Base-by-base conservation (phyloP, 2,797 vertebrate species). In the Oryzias dopingdopingensis region DNA sequence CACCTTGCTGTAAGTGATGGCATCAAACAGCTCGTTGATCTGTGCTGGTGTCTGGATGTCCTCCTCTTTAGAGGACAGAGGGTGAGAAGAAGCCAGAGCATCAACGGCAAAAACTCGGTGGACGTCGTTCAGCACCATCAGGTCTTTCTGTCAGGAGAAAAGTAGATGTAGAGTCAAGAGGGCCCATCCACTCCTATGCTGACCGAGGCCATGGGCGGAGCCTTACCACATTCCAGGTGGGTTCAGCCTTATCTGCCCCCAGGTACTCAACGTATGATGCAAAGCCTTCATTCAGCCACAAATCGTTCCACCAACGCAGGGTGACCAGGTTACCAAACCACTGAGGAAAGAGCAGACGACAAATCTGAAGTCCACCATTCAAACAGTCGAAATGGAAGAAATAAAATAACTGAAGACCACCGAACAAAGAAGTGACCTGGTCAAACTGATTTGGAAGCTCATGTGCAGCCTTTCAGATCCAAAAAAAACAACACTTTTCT, bases 291-390 rank as follows among this genome's bases (percentile, higher is more conserved):
- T 99, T 99, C 64, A 99, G 88, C 96, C 96, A 99, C 70, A 99
- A 75, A 79, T 98, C 95, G 0, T 97, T 98, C 96, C 96, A 98
- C 96, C 96, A 99, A 3, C 22, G 84, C 56, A 98, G 70, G 0
- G 96, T 99, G 61, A 98, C 96, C 74, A 98, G 90, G 78, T 99
- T 98, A 47, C 96, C 96, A 4, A 99, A 98, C 96, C 96, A 98
- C 96, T 98, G 0, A 23, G 56, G 24, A n/a, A 22, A 67, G 32
- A 71, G 29, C 6, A 43, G 6, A 61, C 0, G 20, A 2, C 23
- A 47, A 20, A 10, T 0, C 0, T 22, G 2, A 50, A n/a, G 26
- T 7, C 26, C 5, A 26, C 1, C 26, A 26, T 26, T 26, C 26
- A 26, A 26, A 26, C 7, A 2, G 26, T 7, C 6, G 26, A 26